Percentiles rank a stretch among this genome's conserved stretches.
These are phyloP conservation scores for Hippoglossus hippoglossus DNA, from an alignment of 2,797 vertebrate species.

Conservation along the genomic window DNA sequence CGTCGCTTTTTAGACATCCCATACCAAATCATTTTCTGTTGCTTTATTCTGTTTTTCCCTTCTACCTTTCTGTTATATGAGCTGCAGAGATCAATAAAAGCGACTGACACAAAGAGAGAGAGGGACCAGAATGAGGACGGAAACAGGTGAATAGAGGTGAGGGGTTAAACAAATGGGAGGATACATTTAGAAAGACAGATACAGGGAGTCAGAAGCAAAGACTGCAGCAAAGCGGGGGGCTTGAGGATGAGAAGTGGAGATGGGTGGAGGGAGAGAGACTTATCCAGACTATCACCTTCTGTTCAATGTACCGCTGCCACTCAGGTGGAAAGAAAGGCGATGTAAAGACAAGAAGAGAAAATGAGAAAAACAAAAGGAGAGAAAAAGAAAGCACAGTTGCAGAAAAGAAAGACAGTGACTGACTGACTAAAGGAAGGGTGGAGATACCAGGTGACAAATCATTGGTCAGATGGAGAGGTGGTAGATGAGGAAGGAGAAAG, in stretches of 20 bases:
- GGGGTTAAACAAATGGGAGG: constrained; percentile 61
- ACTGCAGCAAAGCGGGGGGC: constrained; percentile 34
- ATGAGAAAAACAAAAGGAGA: constrained; percentile 54
- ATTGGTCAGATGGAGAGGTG: constrained; percentile 17
- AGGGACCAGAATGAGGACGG: not conserved
- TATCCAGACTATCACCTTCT: constrained; percentile 33
- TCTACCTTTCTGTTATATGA: constrained; percentile 48
- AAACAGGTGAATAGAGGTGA: constrained; percentile 57
- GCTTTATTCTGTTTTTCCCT: constrained; percentile 44
- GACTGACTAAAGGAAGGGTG: constrained; percentile 10
- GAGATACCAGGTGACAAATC: constrained; percentile 24
- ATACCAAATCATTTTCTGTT: constrained; percentile 37
- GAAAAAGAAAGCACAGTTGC: constrained; percentile 28
- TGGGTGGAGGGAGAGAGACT: constrained; percentile 25
- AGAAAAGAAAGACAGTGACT: constrained; percentile 16
- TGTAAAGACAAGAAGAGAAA: constrained; percentile 36
- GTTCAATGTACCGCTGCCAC: constrained; percentile 38
- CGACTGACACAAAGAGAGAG: constrained; percentile 29
- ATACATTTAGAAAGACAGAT: constrained; percentile 63
- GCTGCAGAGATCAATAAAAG: constrained; percentile 66
- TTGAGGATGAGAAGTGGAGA: constrained; percentile 18
- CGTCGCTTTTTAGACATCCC: constrained; percentile 12
- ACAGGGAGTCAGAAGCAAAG: constrained; percentile 27
- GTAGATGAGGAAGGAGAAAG: constrained; percentile 11
- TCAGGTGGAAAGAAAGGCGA: constrained; percentile 40